Percentiles rank a stretch among this genome's conserved stretches.
phyloP scores from a whole-genome alignment of 1,140 invertebrate genomes.

The Sogatella furcifera region DNA sequence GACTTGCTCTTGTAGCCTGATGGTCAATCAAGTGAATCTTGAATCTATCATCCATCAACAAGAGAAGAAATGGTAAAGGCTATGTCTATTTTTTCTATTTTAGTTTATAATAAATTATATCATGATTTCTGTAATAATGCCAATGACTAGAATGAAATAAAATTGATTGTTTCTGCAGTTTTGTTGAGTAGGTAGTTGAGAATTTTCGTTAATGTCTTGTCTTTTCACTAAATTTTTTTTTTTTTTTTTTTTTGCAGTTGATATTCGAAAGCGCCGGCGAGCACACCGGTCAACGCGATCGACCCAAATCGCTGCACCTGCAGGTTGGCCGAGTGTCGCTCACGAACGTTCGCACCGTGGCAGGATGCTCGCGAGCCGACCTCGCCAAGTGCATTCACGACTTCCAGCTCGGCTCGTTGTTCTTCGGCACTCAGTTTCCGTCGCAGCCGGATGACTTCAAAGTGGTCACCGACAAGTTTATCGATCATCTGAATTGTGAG shows the following conservation, averaged over 20 bases:
- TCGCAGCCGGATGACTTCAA: slow-evolving; percentile 48
- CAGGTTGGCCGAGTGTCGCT: slow-evolving; percentile 68
- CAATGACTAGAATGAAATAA: too few relatives aligned
- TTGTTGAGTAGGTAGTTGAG: too few relatives aligned
- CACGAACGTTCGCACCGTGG: slow-evolving; percentile 64
- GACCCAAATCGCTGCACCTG: slow-evolving; percentile 68
- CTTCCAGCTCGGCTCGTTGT: slow-evolving; percentile 59
- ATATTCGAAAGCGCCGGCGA: slow-evolving; percentile 58
- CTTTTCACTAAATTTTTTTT: too few relatives aligned
- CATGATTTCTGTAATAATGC: too few relatives aligned
- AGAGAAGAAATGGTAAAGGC: too few relatives aligned
- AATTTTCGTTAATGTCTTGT: too few relatives aligned
- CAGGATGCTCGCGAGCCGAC: slow-evolving; percentile 54
- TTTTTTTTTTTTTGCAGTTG: slow-evolving; percentile 42
- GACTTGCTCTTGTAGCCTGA: too few relatives aligned
- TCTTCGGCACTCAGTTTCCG: slow-evolving; percentile 62
- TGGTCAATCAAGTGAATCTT: too few relatives aligned
- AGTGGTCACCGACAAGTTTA: slow-evolving; percentile 60
- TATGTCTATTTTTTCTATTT: too few relatives aligned
- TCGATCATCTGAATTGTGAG: slow-evolving; percentile 58
- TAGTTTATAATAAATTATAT: too few relatives aligned
- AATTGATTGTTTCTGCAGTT: too few relatives aligned
- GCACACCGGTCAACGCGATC: slow-evolving; percentile 56
- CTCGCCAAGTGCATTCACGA: slow-evolving; percentile 60
- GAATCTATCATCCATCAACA: too few relatives aligned